Evolutionary conservation across 1,140 invertebrate genomes (phyloP).

Genomic region (Liolophura sinensis): DNA sequence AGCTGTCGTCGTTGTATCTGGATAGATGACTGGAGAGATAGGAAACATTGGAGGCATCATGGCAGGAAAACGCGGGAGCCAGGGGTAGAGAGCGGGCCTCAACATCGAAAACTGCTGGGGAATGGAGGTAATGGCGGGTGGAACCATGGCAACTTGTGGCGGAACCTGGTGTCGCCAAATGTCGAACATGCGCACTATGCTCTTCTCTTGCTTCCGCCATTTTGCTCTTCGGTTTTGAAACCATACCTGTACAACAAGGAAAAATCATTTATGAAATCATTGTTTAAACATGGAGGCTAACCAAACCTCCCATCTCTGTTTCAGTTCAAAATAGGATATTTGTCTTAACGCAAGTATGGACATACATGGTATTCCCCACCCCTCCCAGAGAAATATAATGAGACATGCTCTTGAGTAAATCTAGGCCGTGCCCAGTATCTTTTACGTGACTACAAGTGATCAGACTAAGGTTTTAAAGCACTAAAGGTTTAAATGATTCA

Average conservation of each 20-base stretch:
- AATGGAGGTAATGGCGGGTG: slow-evolving; percentile 25
- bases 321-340: too few species aligned
- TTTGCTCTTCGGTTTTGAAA: slow-evolving; percentile 97
- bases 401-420: too few species aligned
- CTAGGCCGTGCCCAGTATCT: too few species aligned
- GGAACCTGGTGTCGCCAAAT: slow-evolving; percentile 20
- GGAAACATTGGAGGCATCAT: slow-evolving; percentile 21
- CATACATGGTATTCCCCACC: too few species aligned
- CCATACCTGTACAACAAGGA: slow-evolving; percentile 71
- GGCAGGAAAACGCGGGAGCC: slow-evolving; percentile 25
- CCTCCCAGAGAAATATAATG: too few species aligned
- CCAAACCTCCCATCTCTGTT: too few species aligned
- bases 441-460: too few species aligned
- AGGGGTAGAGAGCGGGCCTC: not conserved
- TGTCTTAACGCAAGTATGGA: too few species aligned
- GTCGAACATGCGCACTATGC: slow-evolving; percentile 30
- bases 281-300: too few species aligned
- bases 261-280: too few species aligned
- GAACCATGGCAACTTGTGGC: slow-evolving; percentile 13
- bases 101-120: not conserved
- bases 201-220: slow-evolving; percentile 77
- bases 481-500: too few species aligned
- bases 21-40: slow-evolving; percentile 12
- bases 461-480: too few species aligned
- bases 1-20: slow-evolving; percentile 7